Evolutionary conservation across 1,140 invertebrate species (phyloP), one percentile per base, ranked within the genome.

Genomic region (Drosophila nikananu): DNA sequence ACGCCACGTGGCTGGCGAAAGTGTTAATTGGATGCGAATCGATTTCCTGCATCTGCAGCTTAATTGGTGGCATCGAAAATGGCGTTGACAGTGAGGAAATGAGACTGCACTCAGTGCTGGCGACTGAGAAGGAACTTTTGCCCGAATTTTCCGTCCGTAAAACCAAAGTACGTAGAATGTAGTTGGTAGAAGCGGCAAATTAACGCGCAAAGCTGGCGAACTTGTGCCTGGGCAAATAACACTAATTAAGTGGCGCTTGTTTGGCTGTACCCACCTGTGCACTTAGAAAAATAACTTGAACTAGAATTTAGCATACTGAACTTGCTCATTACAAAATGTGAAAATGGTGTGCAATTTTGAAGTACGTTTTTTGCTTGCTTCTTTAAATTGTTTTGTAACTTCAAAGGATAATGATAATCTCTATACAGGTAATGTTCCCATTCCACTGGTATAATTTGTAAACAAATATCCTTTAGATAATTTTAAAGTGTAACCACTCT

Each of bases 161-260:
- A 58, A 72, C 48, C 42, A 30, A 42, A 30, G 41, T 64, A 30
- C 52, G 52, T 61, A 49, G 48, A 27, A 25, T 23, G 48, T 30
- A 49, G 52, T 19, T 15, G 39, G 27, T 48, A 52, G 46, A 19
- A 35, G 72, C 41, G 17, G 48, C n/a, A 78, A 77, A 78, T 71
- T 72, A 71, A 46, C 37, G 37, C 51, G 37, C 51, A 58, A 41
- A 49, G 65, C 58, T 59, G 37, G 44, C 44, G 30, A 60, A 72
- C 70, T 73, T 73, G 67, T 60, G 52, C 49, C 39, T 64, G 39
- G 42, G 77, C 46, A 84, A 89, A 89, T 81, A 79, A 77, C 87
- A 79, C 81, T 90, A 83, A 89, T 89, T 84, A 89, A 90, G 81
- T 90, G 80, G 63, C 46, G 44, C 60, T 81, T 62, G 73, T 62